Evolutionary conservation across 1,140 invertebrate genomes (phyloP).

Genomic region (Cydia fagiglandana): DNA sequence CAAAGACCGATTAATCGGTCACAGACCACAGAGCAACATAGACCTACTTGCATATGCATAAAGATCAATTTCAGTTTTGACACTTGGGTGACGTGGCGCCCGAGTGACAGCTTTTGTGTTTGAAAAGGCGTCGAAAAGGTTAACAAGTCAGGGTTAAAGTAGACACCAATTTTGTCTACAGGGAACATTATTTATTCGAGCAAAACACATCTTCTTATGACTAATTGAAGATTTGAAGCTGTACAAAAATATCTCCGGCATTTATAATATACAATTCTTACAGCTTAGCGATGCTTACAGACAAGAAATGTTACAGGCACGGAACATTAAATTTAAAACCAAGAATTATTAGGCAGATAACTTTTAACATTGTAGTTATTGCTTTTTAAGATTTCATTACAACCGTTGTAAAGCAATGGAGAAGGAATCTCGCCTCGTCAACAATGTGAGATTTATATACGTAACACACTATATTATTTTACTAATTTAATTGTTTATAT

Average conservation of each 20-base stretch:
- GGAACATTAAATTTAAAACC: slow-evolving; percentile 17
- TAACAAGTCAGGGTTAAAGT: slow-evolving; percentile 9
- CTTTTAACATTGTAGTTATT: slow-evolving; percentile 38
- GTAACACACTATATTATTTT: slow-evolving; percentile 42
- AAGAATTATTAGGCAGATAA: neutral
- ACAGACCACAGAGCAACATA: no score
- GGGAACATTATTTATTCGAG: slow-evolving; percentile 14
- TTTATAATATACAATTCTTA: slow-evolving; percentile 38
- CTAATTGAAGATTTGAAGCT: slow-evolving; percentile 35
- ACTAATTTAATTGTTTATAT: slow-evolving; percentile 32
- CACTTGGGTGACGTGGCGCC: no score
- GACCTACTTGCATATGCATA: no score
- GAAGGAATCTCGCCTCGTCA: slow-evolving; percentile 43
- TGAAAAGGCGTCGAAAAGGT: no score
- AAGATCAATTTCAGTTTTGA: no score
- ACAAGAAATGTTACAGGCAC: slow-evolving; percentile 19
- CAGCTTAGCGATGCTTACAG: slow-evolving; percentile 28
- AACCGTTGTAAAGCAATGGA: slow-evolving; percentile 39
- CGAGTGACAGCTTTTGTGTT: no score
- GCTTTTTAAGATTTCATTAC: slow-evolving; percentile 45
- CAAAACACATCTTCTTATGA: slow-evolving; percentile 27
- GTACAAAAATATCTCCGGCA: slow-evolving; percentile 40
- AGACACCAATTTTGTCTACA: slow-evolving; percentile 11
- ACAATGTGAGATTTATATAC: slow-evolving; percentile 43
- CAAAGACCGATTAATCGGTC: no score